phyloP scores from a whole-genome alignment of 2,113 vertebrate genomes.

The Ictalurus punctatus region DNA sequence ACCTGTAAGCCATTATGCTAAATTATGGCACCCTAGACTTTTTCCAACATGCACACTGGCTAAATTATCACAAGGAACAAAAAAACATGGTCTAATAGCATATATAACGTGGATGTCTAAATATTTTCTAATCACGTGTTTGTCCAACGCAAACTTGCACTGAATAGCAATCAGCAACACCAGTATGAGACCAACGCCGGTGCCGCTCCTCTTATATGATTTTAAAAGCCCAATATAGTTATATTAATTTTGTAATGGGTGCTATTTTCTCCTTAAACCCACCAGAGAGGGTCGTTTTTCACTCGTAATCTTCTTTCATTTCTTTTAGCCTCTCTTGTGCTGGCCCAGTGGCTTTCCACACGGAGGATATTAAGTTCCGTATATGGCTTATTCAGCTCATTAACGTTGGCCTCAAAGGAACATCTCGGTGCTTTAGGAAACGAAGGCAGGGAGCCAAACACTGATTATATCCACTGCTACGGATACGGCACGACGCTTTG shows the following conservation, averaged over 20 bases:
- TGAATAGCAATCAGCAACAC: not conserved
- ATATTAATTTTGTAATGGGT: slow-evolving; percentile 12
- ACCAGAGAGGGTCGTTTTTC: slow-evolving; percentile 23
- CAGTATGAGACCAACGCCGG: not conserved
- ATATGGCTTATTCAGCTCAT: slow-evolving; percentile 11
- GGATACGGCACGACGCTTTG: not conserved
- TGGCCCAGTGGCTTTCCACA: slow-evolving; percentile 30
- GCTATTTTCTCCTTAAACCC: not conserved
- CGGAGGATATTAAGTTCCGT: slow-evolving; percentile 29
- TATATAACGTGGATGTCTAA: not conserved
- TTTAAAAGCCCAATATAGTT: not conserved
- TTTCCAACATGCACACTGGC: not conserved
- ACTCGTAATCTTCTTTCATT: slow-evolving; percentile 21
- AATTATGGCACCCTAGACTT: not conserved
- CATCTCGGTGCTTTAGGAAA: not conserved
- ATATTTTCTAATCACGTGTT: not conserved
- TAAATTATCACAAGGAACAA: not conserved
- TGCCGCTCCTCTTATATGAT: not conserved
- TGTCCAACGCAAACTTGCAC: not conserved
- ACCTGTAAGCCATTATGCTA: slow-evolving; percentile 18
- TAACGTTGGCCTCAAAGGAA: slow-evolving; percentile 15
- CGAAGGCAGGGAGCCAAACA: not conserved
- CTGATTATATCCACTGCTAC: not conserved
- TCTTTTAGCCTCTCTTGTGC: slow-evolving; percentile 17
- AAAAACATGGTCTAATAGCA: not conserved